Evolutionary conservation across 2,797 vertebrate genomes (phyloP).

Genomic region (Danio albolineatus): DNA sequence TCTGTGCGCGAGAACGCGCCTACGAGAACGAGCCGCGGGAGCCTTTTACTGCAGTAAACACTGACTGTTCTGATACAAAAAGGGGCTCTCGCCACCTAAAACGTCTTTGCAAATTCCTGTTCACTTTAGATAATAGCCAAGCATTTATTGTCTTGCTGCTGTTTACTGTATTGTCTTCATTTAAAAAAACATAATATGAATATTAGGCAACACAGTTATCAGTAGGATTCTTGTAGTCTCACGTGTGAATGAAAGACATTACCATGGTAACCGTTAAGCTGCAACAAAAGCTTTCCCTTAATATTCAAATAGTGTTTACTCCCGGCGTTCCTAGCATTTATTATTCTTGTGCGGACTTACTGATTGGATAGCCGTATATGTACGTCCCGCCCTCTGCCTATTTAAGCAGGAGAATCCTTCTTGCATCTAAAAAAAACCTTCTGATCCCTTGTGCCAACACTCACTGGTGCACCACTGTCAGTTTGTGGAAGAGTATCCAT

Average conservation of each 20-base stretch:
- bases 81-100: neutral
- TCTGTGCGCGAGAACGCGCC: conserved; percentile 33
- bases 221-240: neutral
- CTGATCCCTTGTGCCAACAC: too few relatives aligned
- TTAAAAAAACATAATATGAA: neutral
- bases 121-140: neutral
- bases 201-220: neutral
- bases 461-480: too few relatives aligned
- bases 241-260: neutral
- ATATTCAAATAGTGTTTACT: conserved; percentile 28
- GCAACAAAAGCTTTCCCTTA: neutral
- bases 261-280: neutral
- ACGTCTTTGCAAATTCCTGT: neutral
- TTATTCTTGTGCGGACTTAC: neutral
- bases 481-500: too few relatives aligned
- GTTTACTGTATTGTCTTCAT: neutral
- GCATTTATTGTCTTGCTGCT: neutral
- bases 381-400: neutral
- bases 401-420: neutral
- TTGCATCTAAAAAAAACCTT: too few relatives aligned
- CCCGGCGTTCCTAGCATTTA: conserved; percentile 25
- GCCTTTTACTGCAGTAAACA: neutral
- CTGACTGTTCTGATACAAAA: neutral
- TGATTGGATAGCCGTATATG: conserved; percentile 31
- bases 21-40: neutral